Evolutionary conservation across 2,888 invertebrate species (phyloP).

Genomic region (Bruchidius siliquastri): DNA sequence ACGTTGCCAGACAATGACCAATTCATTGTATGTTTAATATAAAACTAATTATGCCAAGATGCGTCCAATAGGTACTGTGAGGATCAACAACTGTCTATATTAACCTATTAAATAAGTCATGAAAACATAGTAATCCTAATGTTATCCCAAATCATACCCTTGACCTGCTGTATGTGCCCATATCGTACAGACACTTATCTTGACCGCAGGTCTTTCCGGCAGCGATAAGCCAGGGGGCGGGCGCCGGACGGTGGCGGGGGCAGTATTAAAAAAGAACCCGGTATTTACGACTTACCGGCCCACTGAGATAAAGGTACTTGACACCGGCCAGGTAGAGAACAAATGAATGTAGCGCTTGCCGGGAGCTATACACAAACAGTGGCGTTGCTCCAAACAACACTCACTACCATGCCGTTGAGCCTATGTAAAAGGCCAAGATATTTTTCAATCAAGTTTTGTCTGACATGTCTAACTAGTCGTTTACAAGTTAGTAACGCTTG

Average conservation of each 20-base stretch:
- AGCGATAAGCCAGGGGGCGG: not conserved
- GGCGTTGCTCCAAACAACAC: not conserved
- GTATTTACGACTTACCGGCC: not conserved
- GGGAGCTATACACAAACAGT: not conserved
- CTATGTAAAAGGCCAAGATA: no score
- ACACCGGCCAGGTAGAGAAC: not conserved
- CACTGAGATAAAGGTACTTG: not conserved
- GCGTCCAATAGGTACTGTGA: no score
- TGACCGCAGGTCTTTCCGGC: not conserved
- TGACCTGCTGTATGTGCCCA: not conserved
- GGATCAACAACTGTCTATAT: no score
- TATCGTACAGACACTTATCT: not conserved
- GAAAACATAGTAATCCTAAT: not conserved
- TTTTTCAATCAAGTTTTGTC: no score
- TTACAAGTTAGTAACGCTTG: no score
- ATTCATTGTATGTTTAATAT: no score
- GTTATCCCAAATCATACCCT: not conserved
- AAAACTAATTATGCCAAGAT: no score
- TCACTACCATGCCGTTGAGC: no score
- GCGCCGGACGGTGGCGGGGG: no score
- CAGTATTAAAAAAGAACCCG: not conserved
- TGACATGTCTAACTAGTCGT: no score
- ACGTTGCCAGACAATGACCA: no score
- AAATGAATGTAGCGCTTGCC: not conserved
- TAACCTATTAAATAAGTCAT: no score